Evolutionary conservation across 1,140 invertebrate species (phyloP).

Genomic region (Eurosta solidaginis): DNA sequence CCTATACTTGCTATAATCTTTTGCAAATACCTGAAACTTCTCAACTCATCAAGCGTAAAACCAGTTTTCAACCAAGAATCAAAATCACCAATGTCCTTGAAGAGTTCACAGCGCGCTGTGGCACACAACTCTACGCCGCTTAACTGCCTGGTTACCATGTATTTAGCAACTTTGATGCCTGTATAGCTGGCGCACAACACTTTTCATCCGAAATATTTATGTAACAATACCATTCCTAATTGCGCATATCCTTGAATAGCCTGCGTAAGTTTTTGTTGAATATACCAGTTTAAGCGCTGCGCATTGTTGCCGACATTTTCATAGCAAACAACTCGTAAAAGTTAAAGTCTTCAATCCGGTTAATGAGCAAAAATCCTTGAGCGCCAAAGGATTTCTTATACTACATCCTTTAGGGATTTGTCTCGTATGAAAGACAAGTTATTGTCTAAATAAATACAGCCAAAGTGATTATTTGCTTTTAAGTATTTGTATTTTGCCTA

Average conservation of each 20-base stretch:
- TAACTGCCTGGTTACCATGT: constrained; percentile 4
- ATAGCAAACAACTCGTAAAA: background rate
- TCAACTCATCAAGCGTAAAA: background rate
- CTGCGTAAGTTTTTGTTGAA: background rate
- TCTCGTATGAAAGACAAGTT: background rate
- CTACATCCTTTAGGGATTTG: background rate
- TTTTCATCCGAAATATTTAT: background rate
- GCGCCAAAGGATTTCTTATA: background rate
- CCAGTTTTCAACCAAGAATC: background rate
- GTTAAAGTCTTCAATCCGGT: background rate
- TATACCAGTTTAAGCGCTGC: background rate
- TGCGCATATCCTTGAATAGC: constrained; percentile 23
- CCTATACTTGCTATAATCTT: no score
- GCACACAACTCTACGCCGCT: background rate
- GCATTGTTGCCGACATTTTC: background rate
- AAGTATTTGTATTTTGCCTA: background rate
- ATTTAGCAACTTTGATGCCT: background rate
- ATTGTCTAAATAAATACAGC: background rate
- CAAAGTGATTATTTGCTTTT: constrained; percentile 1
- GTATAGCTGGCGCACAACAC: background rate
- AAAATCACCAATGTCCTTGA: background rate
- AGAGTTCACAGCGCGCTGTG: background rate
- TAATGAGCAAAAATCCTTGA: constrained; percentile 21
- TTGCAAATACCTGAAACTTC: background rate
- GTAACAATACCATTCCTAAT: background rate